Percentiles rank a stretch among this genome's conserved stretches.
These are phyloP conservation scores for Xerus rutilus DNA, from an alignment of 2,797 vertebrate genomes.

Conservation along the genomic window DNA sequence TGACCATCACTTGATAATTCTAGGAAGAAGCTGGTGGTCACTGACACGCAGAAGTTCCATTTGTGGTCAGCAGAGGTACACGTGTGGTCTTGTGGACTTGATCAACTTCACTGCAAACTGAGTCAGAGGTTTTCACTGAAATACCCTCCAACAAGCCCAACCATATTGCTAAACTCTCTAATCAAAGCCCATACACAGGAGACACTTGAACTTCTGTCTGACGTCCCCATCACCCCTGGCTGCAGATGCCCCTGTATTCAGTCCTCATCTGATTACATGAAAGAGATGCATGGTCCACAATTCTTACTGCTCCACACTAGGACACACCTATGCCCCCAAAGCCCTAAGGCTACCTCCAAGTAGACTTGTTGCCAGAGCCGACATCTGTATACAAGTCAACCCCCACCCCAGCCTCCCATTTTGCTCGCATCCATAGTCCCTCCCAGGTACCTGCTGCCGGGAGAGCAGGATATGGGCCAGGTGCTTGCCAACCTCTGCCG, in stretches of 20 bases:
- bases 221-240: no score
- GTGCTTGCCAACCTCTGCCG: slow-evolving; percentile 97
- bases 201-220: neutral
- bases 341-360: neutral
- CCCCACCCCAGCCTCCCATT: neutral
- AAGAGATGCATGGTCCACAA: neutral
- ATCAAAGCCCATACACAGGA: neutral
- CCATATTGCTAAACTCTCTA: no score
- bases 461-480: slow-evolving; percentile 95
- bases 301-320: neutral
- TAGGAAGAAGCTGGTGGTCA: neutral
- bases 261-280: neutral
- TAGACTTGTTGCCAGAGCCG: neutral
- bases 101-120: neutral
- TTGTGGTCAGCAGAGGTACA: neutral
- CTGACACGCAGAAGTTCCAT: neutral
- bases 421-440: no score
- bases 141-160: neutral
- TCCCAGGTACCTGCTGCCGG: slow-evolving; percentile 93
- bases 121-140: neutral
- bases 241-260: neutral
- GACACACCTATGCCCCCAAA: neutral
- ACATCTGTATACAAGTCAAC: neutral
- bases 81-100: neutral
- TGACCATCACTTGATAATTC: neutral